phyloP scores from a whole-genome alignment of 2,888 invertebrate species.

The Malachius bipustulatus region DNA sequence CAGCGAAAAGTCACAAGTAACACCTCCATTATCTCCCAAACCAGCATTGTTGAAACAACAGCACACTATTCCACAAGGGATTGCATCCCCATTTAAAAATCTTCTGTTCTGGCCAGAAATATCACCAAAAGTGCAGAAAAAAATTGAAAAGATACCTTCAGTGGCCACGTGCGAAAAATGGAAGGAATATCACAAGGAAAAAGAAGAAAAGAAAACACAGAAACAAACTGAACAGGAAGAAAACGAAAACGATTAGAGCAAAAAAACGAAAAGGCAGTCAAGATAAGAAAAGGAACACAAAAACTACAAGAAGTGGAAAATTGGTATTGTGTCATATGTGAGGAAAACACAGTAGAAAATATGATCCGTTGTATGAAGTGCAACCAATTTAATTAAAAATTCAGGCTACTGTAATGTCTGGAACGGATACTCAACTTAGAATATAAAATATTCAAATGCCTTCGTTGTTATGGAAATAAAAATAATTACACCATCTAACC shows the following conservation, averaged over 20 bases:
- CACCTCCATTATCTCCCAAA: too few species aligned
- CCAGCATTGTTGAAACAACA: conserved; percentile 15
- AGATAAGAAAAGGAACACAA: neutral
- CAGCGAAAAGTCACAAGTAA: too few species aligned
- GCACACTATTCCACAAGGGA: too few species aligned
- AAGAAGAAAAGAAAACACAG: neutral
- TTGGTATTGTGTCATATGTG: neutral
- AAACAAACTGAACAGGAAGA: conserved; percentile 1
- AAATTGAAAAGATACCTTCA: conserved; percentile 2
- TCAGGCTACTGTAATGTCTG: too few species aligned
- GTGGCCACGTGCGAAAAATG: conserved; percentile 1
- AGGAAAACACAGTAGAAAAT: conserved; percentile 1
- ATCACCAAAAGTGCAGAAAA: neutral
- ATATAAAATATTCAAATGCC: too few species aligned
- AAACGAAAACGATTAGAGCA: neutral
- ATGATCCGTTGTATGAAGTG: neutral
- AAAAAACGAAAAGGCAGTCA: neutral
- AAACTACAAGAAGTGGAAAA: neutral
- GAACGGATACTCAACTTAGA: too few species aligned
- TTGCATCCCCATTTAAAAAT: too few species aligned
- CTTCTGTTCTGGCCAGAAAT: conserved; percentile 3
- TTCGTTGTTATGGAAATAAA: too few species aligned
- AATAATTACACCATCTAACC: too few species aligned
- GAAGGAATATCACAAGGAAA: conserved; percentile 1
- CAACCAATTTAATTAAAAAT: too few species aligned